Percentiles rank a stretch among this genome's conserved stretches.
These are phyloP conservation scores for Drosophila mauritiana DNA, from an alignment of 1,140 invertebrate genomes.

Conservation along the genomic window DNA sequence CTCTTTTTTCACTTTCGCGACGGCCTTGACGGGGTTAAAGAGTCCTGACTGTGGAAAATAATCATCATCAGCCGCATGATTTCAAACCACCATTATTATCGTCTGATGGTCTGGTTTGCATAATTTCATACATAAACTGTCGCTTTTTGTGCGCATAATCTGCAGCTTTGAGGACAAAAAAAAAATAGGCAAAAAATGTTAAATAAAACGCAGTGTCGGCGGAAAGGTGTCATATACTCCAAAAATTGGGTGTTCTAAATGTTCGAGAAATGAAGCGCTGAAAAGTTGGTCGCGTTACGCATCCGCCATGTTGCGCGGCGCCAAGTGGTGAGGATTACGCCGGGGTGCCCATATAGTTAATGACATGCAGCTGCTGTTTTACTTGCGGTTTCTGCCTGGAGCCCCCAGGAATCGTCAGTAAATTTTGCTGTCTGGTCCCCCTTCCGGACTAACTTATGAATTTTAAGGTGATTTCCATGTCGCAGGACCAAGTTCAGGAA, in stretches of 20 bases:
- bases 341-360: slow-evolving; percentile 66
- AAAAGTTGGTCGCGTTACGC: slow-evolving; percentile 69
- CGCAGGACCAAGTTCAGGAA: slow-evolving; percentile 26
- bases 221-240: slow-evolving; percentile 47
- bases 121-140: slow-evolving; percentile 77
- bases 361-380: slow-evolving; percentile 77
- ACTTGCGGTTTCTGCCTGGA: slow-evolving; percentile 38
- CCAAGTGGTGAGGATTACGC: slow-evolving; percentile 56
- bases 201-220: slow-evolving; percentile 29
- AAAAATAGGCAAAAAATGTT: slow-evolving; percentile 38
- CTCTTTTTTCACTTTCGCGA: slow-evolving; percentile 1
- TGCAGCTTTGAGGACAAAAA: slow-evolving; percentile 49
- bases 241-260: slow-evolving; percentile 56
- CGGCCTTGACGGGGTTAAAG: slow-evolving; percentile 34
- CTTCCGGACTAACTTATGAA: slow-evolving; percentile 71
- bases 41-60: slow-evolving; percentile 19
- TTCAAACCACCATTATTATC: slow-evolving; percentile 43
- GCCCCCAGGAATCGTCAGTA: background rate
- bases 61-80: slow-evolving; percentile 48
- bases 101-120: slow-evolving; percentile 55
- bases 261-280: slow-evolving; percentile 73
- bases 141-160: slow-evolving; percentile 70
- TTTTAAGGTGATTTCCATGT: slow-evolving; percentile 78
- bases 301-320: slow-evolving; percentile 57
- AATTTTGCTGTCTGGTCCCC: background rate